Percentiles rank a stretch among this genome's conserved stretches.
phyloP scores from a whole-genome alignment of 2,113 vertebrate species.

The Elaphurus davidianus region DNA sequence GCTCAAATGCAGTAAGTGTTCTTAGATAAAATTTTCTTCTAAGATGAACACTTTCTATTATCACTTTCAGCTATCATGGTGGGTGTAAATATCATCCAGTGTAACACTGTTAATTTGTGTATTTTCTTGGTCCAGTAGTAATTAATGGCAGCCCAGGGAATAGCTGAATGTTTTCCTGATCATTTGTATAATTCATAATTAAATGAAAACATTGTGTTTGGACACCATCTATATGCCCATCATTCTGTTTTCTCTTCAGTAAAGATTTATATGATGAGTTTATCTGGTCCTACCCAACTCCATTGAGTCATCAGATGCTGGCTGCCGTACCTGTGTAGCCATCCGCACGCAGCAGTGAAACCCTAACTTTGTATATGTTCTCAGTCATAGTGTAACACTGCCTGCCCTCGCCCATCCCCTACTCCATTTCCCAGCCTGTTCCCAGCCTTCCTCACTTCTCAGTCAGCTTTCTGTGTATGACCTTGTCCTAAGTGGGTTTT shows the following conservation, averaged over 20 bases:
- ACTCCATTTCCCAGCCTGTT: not conserved
- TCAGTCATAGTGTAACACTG: not conserved
- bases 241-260: not conserved
- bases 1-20: not conserved
- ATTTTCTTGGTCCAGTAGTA: not conserved
- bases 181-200: not conserved
- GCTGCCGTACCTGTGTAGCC: accelerated
- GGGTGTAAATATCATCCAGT: not conserved
- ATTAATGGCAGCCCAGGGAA: not conserved
- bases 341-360: not conserved
- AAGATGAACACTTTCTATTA: not conserved
- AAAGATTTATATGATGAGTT: not conserved
- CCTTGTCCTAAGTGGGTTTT: not conserved
- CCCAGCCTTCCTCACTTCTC: not conserved
- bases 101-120: not conserved
- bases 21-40: not conserved
- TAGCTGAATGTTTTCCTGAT: not conserved
- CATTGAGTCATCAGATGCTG: not conserved
- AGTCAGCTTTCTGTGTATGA: not conserved
- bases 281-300: not conserved
- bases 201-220: not conserved
- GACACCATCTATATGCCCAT: not conserved
- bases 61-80: not conserved
- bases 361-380: too few species aligned
- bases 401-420: not conserved